Conservation (phyloP, 2,113 vertebrate genomes). For the Macquaria australasica region DNA sequence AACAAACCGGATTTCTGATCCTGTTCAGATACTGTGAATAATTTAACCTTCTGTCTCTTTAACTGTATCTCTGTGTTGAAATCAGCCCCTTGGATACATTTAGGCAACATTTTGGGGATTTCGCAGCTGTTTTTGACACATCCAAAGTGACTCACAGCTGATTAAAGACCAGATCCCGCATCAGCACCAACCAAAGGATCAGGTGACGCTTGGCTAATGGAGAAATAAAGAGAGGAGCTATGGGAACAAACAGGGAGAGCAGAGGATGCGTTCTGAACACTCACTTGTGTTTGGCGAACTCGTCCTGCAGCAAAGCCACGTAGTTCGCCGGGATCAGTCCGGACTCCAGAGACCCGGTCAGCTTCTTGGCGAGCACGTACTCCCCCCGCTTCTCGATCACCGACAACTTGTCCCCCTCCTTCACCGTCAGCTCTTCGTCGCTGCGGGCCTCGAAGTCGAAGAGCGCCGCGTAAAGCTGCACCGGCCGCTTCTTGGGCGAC, state of each 20-base stretch:
- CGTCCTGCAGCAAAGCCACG: conserved; percentile 88
- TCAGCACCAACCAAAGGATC: neutral
- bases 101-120: too few relatives aligned
- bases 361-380: conserved; percentile 88
- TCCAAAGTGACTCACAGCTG: neutral
- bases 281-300: conserved; percentile 89
- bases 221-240: neutral
- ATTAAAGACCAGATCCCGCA: neutral
- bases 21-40: too few relatives aligned
- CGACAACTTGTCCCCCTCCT: conserved; percentile 89
- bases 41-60: too few relatives aligned
- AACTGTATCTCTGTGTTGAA: too few relatives aligned
- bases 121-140: too few relatives aligned
- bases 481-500: conserved; percentile 79
- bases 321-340: conserved; percentile 91
- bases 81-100: too few relatives aligned
- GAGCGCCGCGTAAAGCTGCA: conserved; percentile 87
- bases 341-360: conserved; percentile 85
- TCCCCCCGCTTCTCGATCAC: conserved; percentile 89
- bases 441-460: conserved; percentile 90
- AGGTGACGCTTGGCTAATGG: neutral
- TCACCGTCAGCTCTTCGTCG: conserved; percentile 88
- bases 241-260: neutral
- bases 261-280: conserved; percentile 54
- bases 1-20: neutral